These are phyloP conservation scores for Trialeurodes vaporariorum DNA, from an alignment of 1,140 invertebrate genomes.

Conservation along the genomic window DNA sequence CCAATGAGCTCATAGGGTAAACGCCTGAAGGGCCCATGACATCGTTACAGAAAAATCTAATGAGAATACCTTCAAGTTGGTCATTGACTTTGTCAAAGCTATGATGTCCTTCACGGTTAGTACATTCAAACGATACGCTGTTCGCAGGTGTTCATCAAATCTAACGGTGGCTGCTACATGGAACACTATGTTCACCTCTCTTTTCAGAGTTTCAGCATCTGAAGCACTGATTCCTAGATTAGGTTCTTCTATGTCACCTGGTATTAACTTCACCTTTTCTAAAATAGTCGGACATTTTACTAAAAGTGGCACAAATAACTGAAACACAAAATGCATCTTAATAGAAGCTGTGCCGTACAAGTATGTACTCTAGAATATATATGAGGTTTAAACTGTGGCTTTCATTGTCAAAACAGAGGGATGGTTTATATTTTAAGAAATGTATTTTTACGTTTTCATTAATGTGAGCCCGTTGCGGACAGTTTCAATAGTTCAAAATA, in stretches of 20 bases:
- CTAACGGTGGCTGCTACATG: conserved; percentile 55
- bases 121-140: conserved; percentile 55
- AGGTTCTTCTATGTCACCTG: conserved; percentile 41
- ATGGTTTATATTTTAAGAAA: no score
- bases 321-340: no score
- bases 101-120: conserved; percentile 49
- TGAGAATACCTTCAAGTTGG: conserved; percentile 43
- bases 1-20: no score
- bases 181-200: conserved; percentile 55
- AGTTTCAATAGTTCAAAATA: no score
- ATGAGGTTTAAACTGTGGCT: no score
- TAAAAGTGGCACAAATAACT: conserved; percentile 67
- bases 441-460: no score
- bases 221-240: conserved; percentile 38
- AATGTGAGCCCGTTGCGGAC: no score
- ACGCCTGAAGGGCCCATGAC: no score
- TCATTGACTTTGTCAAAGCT: conserved; percentile 51
- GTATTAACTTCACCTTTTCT: conserved; percentile 34
- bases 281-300: conserved; percentile 41
- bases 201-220: conserved; percentile 36
- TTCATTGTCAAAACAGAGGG: no score
- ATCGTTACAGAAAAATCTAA: no score
- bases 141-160: conserved; percentile 53
- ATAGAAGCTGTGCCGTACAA: no score
- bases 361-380: no score